Evolutionary conservation across 1,140 invertebrate species (phyloP), one percentile per base, ranked within the genome.

Genomic region (Dendrolimus kikuchii): DNA sequence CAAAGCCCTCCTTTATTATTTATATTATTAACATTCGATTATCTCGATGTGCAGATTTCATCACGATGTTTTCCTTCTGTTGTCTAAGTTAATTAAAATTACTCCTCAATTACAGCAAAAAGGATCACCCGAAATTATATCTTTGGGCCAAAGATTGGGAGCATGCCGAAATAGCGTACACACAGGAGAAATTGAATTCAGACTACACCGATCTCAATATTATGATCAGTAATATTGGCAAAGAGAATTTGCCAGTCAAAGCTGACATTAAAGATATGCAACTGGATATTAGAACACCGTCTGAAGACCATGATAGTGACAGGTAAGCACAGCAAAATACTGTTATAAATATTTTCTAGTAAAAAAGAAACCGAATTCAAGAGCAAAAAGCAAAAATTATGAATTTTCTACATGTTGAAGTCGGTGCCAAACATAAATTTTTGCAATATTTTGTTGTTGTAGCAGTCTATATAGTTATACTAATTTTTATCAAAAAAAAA

Each of bases 71-170:
- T 3, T 23, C 23, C 23, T 23, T 23, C 3, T 23, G 23, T 23
- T 23, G 23, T 23, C 23, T 23, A 23, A 23, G 23, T 23, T 2
- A 23, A 23, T 23, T 23, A 23, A 23, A 23, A 23, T 23, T 23
- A 23, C 23, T 23, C 23, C 23, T 60, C 36, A 6, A 5, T 63
- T 77, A 44, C 61, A 93, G 92, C 38, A 92, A 91, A 53, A 93
- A 93, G 60, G 91, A 93, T 80, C 94, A 95, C 84, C 94, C 94
- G 0, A 95, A 95, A 74, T 79, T 95, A 7, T 95, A 95, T 77
- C 84, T 95, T 0, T 96, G 95, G 95, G 92, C 94, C 0, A 94
- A 95, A 71, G 93, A 92, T 61, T 95, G 94, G 94, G 92, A 93
- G 57, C 90, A 90, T 60, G 74, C 77, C 0, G 84, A 88, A 49